Percentiles rank a stretch among this genome's conserved stretches.
These are phyloP conservation scores for Myotis myotis DNA, from an alignment of 2,797 vertebrate genomes.

Conservation along the genomic window DNA sequence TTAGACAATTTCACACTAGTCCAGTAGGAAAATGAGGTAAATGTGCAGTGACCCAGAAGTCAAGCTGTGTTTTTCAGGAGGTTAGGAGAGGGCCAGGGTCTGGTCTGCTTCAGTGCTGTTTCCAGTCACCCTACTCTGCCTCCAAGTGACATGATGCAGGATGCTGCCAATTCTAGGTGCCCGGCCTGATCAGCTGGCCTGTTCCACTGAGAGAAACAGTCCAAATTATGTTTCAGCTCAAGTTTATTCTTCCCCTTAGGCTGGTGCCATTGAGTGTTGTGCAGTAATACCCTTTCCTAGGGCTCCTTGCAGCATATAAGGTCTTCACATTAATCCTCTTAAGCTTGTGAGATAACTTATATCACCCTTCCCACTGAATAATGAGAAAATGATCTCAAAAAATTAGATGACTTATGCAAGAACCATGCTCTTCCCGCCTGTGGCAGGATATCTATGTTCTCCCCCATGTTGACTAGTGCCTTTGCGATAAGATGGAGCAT, in stretches of 20 bases:
- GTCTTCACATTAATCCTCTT: neutral
- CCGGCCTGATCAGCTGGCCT: too few relatives aligned
- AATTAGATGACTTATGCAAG: neutral
- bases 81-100: neutral
- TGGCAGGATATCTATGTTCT: neutral
- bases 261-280: neutral
- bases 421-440: neutral
- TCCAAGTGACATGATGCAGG: neutral
- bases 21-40: constrained; percentile 56
- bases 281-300: neutral
- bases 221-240: neutral
- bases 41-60: neutral
- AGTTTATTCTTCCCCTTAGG: neutral
- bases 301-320: neutral
- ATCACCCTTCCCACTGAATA: neutral
- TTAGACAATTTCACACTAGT: constrained; percentile 52
- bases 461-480: neutral
- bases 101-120: neutral
- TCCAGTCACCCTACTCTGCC: neutral
- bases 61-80: neutral
- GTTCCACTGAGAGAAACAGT: neutral
- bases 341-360: neutral
- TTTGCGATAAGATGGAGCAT: neutral
- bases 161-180: neutral
- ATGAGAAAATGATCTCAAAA: neutral